phyloP scores from a whole-genome alignment of 2,888 invertebrate genomes.

The Fabriciana adippe region DNA sequence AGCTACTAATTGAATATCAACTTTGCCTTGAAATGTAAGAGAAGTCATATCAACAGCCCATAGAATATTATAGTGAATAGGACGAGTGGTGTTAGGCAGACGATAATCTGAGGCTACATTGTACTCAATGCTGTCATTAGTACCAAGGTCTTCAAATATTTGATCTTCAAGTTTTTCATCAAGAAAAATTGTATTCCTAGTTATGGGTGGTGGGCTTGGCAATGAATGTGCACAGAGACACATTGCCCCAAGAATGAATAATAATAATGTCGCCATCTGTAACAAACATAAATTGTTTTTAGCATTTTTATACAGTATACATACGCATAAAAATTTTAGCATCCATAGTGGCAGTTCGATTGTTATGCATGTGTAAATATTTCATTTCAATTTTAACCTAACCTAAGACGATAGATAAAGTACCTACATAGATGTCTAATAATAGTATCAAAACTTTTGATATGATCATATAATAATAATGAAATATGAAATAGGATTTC shows the following conservation, averaged over 20 bases:
- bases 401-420: no score
- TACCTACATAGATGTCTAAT: no score
- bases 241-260: constrained; percentile 51
- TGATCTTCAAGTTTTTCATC: constrained; percentile 66
- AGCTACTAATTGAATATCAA: constrained; percentile 59
- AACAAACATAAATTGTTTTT: constrained; percentile 12
- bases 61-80: constrained; percentile 75
- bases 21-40: constrained; percentile 60
- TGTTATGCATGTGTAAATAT: no score
- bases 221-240: constrained; percentile 52
- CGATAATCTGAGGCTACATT: constrained; percentile 56
- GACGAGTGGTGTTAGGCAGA: constrained; percentile 75
- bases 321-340: no score
- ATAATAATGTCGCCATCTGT: constrained; percentile 64
- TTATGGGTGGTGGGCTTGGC: constrained; percentile 48
- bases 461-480: no score
- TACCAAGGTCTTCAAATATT: constrained; percentile 54
- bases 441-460: no score
- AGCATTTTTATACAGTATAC: background rate
- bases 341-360: no score
- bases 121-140: constrained; percentile 5
- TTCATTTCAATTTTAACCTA: no score
- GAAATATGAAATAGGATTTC: no score
- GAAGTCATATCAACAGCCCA: constrained; percentile 66
- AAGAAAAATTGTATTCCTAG: constrained; percentile 66